These are phyloP conservation scores for Bovichtus variegatus DNA, from an alignment of 2,797 vertebrate species.

Conservation along the genomic window DNA sequence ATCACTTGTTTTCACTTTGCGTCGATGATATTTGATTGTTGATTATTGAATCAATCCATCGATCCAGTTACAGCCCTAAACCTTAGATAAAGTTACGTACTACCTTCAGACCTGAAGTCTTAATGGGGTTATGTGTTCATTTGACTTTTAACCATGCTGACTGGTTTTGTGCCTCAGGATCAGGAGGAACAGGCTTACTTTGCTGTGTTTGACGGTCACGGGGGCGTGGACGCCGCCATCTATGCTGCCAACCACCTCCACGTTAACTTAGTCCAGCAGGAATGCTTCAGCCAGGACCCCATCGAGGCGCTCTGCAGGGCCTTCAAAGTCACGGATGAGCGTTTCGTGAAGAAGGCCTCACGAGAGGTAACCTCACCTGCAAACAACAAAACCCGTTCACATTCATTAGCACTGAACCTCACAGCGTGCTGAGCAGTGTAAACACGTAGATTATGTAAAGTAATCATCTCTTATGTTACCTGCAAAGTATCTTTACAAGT, in stretches of 20 bases:
- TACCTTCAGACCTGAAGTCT: background rate
- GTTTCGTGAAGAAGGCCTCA: constrained; percentile 95
- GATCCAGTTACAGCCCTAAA: too few relatives aligned
- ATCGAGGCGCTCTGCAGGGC: constrained; percentile 91
- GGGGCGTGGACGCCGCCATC: constrained; percentile 96
- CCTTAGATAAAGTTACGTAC: background rate
- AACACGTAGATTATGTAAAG: background rate
- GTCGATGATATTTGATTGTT: too few relatives aligned
- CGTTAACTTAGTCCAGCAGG: constrained; percentile 94
- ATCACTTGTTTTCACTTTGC: too few relatives aligned
- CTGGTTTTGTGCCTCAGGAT: constrained; percentile 84
- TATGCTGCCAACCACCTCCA: constrained; percentile 97
- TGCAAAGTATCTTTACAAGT: background rate
- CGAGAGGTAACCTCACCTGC: constrained; percentile 88
- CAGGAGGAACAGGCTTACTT: constrained; percentile 99
- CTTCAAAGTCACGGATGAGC: constrained; percentile 94
- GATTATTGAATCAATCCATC: too few relatives aligned
- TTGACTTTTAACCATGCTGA: background rate
- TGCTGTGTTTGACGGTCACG: constrained; percentile 96
- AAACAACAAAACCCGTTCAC: background rate
- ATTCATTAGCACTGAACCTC: background rate
- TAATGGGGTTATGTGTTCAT: background rate
- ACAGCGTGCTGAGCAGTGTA: background rate
- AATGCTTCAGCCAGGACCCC: constrained; percentile 92
- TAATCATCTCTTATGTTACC: background rate